phyloP scores from a whole-genome alignment of 2,113 vertebrate species.

The Nothoprocta pentlandii region DNA sequence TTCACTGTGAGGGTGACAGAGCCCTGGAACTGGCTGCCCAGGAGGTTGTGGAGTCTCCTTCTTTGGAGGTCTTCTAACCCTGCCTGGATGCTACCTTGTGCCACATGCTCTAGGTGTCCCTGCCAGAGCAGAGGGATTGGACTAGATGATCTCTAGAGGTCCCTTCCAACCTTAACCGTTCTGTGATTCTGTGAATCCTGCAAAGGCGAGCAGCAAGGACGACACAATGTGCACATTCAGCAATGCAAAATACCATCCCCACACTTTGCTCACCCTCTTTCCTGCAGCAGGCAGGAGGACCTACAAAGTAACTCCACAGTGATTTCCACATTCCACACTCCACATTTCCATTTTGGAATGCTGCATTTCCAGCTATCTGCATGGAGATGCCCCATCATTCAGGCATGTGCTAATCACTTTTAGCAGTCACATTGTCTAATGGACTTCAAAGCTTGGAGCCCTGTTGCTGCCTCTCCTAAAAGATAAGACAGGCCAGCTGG shows the following conservation, averaged over 20 bases:
- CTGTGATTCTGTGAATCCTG: background rate
- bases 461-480: background rate
- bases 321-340: background rate
- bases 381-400: background rate
- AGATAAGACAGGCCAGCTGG: slow-evolving; percentile 32
- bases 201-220: background rate
- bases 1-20: too few relatives aligned
- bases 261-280: background rate
- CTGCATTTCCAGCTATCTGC: background rate
- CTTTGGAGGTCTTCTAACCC: too few relatives aligned
- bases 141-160: too few relatives aligned
- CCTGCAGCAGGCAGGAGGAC: background rate
- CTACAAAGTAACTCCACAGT: background rate
- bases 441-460: slow-evolving; percentile 48
- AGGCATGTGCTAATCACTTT: slow-evolving; percentile 26
- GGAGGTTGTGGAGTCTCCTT: too few relatives aligned
- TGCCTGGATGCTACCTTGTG: too few relatives aligned
- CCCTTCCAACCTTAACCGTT: too few relatives aligned
- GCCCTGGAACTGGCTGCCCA: too few relatives aligned
- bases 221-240: background rate
- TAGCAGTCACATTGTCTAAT: slow-evolving; percentile 1
- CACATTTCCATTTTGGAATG: background rate
- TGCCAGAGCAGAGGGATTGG: too few relatives aligned
- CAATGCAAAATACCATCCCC: background rate
- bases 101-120: too few relatives aligned